Percentiles rank a stretch among this genome's conserved stretches.
phyloP scores from a whole-genome alignment of 1,140 invertebrate species.

The Triops cancriformis region DNA sequence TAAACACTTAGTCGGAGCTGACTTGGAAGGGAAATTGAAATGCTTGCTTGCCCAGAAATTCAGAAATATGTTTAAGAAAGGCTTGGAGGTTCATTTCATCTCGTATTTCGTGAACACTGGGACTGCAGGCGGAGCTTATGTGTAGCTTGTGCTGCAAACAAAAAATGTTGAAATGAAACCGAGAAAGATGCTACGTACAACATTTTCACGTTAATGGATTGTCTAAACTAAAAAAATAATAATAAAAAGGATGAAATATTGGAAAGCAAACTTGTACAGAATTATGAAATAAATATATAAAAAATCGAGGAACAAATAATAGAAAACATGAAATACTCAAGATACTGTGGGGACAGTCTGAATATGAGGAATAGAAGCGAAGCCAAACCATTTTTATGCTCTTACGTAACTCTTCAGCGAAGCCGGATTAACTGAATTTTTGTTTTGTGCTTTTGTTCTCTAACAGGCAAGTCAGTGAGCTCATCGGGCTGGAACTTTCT shows the following conservation, averaged over 20 bases:
- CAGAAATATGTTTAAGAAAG: not conserved
- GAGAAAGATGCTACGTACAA: not conserved
- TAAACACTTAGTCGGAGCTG: not conserved
- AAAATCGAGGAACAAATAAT: not conserved
- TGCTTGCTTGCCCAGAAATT: not conserved
- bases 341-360: not conserved
- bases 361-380: not conserved
- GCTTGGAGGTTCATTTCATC: not conserved
- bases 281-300: too few relatives aligned
- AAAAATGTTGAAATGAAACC: not conserved
- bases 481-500: not conserved
- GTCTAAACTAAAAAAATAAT: not conserved
- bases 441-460: not conserved
- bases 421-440: not conserved
- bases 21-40: constrained; percentile 10
- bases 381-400: not conserved
- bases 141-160: not conserved
- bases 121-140: not conserved
- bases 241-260: too few relatives aligned
- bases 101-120: not conserved
- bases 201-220: not conserved
- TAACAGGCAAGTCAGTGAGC: not conserved
- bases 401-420: not conserved
- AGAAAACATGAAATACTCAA: too few relatives aligned
- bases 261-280: too few relatives aligned